A percentile compares a stretch with the other conserved stretches of the same genome.
Evolutionary conservation across 2,797 vertebrate genomes (phyloP).

Genomic region (Lutjanus argentimaculatus): DNA sequence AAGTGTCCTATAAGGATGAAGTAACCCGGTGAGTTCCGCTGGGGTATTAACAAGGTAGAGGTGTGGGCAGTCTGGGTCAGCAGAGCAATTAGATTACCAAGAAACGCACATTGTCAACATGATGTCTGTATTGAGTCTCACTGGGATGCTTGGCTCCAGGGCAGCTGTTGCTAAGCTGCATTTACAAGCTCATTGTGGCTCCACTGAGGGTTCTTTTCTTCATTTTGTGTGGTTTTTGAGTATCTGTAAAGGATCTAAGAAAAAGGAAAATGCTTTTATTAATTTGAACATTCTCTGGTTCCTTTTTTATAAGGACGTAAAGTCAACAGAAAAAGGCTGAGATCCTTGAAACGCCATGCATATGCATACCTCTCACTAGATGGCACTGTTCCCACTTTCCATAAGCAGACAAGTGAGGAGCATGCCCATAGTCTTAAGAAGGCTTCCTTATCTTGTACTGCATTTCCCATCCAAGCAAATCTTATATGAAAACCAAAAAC

Average conservation of each 20-base stretch:
- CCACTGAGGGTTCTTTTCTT: neutral
- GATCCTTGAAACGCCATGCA: constrained; percentile 18
- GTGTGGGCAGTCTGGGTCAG: constrained; percentile 51
- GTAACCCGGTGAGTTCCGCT: constrained; percentile 4
- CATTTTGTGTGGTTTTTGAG: neutral
- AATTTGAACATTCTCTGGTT: constrained; percentile 2
- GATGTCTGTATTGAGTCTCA: constrained; percentile 30
- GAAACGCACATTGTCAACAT: constrained; percentile 49
- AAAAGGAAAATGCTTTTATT: constrained; percentile 1
- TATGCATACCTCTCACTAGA: constrained; percentile 73
- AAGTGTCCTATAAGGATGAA: constrained; percentile 33
- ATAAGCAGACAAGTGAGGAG: constrained; percentile 33
- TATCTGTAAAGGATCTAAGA: constrained; percentile 8
- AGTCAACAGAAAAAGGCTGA: constrained; percentile 6
- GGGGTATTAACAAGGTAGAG: constrained; percentile 49
- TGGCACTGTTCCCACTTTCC: constrained; percentile 82
- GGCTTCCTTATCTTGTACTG: constrained; percentile 62
- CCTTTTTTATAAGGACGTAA: neutral
- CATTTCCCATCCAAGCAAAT: constrained; percentile 63
- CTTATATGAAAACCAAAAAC: constrained; percentile 50
- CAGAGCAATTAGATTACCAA: constrained; percentile 59
- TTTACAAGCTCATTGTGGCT: constrained; percentile 21
- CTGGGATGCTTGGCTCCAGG: constrained; percentile 40
- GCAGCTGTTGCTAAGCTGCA: constrained; percentile 44
- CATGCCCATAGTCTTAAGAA: constrained; percentile 44